phyloP scores from a whole-genome alignment of 2,888 invertebrate species.

The Archips crataeganus region DNA sequence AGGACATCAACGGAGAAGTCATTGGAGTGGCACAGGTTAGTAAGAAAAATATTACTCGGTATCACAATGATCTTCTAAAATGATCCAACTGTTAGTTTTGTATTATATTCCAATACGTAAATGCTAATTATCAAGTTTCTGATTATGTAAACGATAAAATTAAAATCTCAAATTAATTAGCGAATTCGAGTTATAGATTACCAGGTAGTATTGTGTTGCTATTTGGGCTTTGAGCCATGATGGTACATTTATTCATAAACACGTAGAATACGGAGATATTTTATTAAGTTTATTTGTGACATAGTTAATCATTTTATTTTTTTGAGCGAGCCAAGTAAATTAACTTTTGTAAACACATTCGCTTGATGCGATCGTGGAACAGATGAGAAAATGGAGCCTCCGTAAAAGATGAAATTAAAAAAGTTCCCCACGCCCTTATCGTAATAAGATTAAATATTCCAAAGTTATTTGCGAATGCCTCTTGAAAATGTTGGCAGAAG shows the following conservation, averaged over 20 bases:
- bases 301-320: neutral
- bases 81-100: too few species aligned
- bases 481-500: slow-evolving; percentile 52
- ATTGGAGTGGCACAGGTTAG: slow-evolving; percentile 97
- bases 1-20: slow-evolving; percentile 97
- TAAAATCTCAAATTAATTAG: too few species aligned
- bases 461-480: slow-evolving; percentile 56
- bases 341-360: slow-evolving; percentile 49
- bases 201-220: too few species aligned
- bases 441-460: slow-evolving; percentile 55
- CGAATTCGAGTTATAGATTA: too few species aligned
- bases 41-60: neutral
- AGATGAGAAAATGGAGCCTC: slow-evolving; percentile 47
- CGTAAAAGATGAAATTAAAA: slow-evolving; percentile 54
- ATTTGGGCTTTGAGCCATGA: too few species aligned
- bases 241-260: too few species aligned
- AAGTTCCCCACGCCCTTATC: slow-evolving; percentile 53
- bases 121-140: too few species aligned
- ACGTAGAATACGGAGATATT: neutral
- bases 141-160: too few species aligned
- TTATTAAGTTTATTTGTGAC: slow-evolving; percentile 11
- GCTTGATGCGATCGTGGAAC: slow-evolving; percentile 29
- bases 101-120: too few species aligned
- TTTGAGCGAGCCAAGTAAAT: slow-evolving; percentile 45
- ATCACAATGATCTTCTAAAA: too few species aligned